These are phyloP conservation scores for Dynastes grantii DNA, from an alignment of 2,888 invertebrate genomes.

Conservation along the genomic window DNA sequence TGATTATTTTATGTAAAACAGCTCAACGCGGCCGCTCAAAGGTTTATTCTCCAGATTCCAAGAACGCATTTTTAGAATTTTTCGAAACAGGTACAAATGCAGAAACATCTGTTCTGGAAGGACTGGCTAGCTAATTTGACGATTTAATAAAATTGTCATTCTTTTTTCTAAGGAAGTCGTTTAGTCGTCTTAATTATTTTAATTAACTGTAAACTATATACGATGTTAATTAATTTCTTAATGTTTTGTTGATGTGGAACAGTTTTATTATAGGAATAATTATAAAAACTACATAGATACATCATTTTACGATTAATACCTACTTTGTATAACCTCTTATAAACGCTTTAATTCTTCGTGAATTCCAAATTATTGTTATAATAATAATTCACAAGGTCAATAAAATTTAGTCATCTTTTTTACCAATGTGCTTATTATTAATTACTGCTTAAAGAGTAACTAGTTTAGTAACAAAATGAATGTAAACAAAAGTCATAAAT, in stretches of 20 bases:
- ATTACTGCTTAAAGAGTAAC: no score
- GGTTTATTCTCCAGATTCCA: slow-evolving; percentile 63
- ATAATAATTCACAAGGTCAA: no score
- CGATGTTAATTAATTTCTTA: slow-evolving; percentile 45
- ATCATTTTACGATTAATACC: no score
- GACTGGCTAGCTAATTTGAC: slow-evolving; percentile 58
- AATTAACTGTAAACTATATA: slow-evolving; percentile 51
- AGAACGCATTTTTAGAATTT: slow-evolving; percentile 67
- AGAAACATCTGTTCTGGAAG: slow-evolving; percentile 62
- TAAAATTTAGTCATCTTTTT: no score
- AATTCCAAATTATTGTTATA: no score
- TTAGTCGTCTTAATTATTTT: slow-evolving; percentile 52
- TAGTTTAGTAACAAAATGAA: no score
- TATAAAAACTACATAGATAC: not conserved
- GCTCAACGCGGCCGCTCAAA: slow-evolving; percentile 55
- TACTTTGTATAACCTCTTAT: no score
- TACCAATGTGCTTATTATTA: no score
- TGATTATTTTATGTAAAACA: slow-evolving; percentile 45
- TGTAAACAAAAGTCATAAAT: no score
- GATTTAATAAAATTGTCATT: slow-evolving; percentile 64
- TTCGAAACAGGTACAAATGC: slow-evolving; percentile 66
- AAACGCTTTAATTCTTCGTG: no score
- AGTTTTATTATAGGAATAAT: not conserved
- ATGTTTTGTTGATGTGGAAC: slow-evolving; percentile 4
- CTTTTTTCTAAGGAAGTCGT: slow-evolving; percentile 54